Conservation (phyloP, 2,113 vertebrate genomes). For the Carassius carassius region DNA sequence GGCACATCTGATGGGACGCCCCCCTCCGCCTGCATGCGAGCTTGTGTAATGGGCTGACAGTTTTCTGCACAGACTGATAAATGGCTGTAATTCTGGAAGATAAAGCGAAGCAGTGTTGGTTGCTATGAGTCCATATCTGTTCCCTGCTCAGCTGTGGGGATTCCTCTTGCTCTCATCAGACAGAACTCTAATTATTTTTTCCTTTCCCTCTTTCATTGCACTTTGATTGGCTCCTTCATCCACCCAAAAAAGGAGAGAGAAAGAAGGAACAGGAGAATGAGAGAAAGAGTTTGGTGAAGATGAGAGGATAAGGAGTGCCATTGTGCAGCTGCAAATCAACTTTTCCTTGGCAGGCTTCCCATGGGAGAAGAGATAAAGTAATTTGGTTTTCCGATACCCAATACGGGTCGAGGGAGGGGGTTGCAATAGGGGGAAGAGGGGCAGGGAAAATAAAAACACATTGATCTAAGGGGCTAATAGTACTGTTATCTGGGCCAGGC, state of each 20-base stretch:
- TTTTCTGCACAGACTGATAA: conserved; percentile 57
- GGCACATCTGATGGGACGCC: conserved; percentile 49
- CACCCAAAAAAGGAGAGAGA: background rate
- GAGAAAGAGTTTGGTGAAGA: conserved; percentile 47
- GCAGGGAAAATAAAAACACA: conserved; percentile 58
- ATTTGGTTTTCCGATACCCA: conserved; percentile 56
- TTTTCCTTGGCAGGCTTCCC: conserved; percentile 53
- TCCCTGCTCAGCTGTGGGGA: conserved; percentile 21
- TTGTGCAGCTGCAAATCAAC: conserved; percentile 60
- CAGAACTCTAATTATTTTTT: conserved; percentile 48
- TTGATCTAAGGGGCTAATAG: conserved; percentile 61
- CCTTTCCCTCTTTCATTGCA: conserved; percentile 31
- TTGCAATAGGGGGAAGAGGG: conserved; percentile 28
- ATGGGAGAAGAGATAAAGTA: conserved; percentile 56
- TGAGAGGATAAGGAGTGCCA: conserved; percentile 57
- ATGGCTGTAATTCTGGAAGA: conserved; percentile 55
- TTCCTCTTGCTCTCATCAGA: conserved; percentile 41
- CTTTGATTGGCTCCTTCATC: conserved; percentile 55
- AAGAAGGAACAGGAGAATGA: background rate
- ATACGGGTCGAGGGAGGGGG: conserved; percentile 47
- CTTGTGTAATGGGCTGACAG: conserved; percentile 45
- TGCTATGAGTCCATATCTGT: background rate
- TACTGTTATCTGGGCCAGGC: conserved; percentile 50
- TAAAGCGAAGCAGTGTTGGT: conserved; percentile 49
- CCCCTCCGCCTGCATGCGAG: conserved; percentile 14